phyloP scores from a whole-genome alignment of 2,888 invertebrate genomes.

The Ophion costatus region DNA sequence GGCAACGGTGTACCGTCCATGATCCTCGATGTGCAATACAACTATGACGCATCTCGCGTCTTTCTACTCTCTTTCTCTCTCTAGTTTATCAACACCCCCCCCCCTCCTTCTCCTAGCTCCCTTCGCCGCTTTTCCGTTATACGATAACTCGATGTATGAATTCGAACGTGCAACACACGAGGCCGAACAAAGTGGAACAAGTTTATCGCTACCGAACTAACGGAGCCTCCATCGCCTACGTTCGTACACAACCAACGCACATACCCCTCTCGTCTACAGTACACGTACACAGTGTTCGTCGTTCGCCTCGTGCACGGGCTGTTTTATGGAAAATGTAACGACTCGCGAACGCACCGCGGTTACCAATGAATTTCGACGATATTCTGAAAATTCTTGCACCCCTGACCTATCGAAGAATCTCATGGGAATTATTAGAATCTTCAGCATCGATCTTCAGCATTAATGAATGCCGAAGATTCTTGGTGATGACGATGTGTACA shows the following conservation, averaged over 20 bases:
- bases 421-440: no score
- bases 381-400: no score
- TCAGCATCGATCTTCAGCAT: no score
- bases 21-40: conserved; percentile 16
- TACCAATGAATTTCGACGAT: no score
- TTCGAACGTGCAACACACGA: conserved; percentile 28
- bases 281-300: no score
- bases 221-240: conserved; percentile 50
- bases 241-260: neutral
- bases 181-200: conserved; percentile 60
- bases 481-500: no score
- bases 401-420: no score
- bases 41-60: conserved; percentile 22
- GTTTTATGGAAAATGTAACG: no score
- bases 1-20: neutral
- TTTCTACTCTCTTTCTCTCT: neutral
- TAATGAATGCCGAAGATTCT: no score
- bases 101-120: neutral
- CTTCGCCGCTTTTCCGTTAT: neutral
- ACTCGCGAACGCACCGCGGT: no score
- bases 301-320: no score
- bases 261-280: no score
- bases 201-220: conserved; percentile 62
- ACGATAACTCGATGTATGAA: conserved; percentile 16
- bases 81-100: neutral